Evolutionary conservation across 2,113 vertebrate genomes (phyloP).

Genomic region (Raja brachyura): DNA sequence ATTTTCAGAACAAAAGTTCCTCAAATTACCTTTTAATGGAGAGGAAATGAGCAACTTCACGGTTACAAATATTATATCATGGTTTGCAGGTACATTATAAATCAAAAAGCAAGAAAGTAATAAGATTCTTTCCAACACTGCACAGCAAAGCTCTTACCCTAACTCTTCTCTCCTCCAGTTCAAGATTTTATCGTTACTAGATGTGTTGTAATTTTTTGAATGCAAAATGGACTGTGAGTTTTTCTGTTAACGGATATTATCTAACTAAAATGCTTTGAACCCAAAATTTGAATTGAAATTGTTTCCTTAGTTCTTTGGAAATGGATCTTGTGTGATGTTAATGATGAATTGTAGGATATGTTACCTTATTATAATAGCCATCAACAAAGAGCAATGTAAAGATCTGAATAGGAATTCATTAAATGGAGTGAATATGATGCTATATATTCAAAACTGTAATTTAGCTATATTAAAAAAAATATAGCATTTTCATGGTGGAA

Average conservation of each 20-base stretch:
- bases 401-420: too few species aligned
- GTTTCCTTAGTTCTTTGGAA: not conserved
- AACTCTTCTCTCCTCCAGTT: not conserved
- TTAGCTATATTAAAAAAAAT: too few species aligned
- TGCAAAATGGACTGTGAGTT: not conserved
- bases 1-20: not conserved
- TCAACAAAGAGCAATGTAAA: not conserved
- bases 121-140: not conserved
- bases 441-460: not conserved
- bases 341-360: not conserved
- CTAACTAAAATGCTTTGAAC: not conserved
- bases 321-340: not conserved
- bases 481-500: too few species aligned
- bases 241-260: not conserved
- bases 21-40: not conserved
- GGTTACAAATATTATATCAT: not conserved
- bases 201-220: not conserved
- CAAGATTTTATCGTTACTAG: not conserved
- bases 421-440: not conserved
- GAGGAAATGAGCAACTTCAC: not conserved
- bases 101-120: slow-evolving; percentile 3
- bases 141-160: not conserved
- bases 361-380: not conserved
- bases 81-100: not conserved
- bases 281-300: not conserved